phyloP scores from a whole-genome alignment of 2,888 invertebrate genomes.

The Baronia brevicornis region DNA sequence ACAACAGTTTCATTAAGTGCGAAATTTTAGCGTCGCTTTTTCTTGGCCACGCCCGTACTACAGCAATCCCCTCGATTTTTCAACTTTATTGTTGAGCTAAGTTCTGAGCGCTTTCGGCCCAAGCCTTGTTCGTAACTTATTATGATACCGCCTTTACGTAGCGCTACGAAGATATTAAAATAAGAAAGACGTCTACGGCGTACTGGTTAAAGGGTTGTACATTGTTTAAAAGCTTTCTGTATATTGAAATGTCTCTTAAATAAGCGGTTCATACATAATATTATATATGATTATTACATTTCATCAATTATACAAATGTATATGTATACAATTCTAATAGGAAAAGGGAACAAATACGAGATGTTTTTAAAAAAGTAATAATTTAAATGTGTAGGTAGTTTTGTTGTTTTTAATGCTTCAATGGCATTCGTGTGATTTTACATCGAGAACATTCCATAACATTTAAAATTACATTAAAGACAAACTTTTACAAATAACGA shows the following conservation, averaged over 20 bases:
- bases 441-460: no score
- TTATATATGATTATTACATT: no score
- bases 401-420: no score
- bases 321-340: no score
- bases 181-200: conserved; percentile 7
- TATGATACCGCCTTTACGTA: conserved; percentile 38
- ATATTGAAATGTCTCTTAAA: conserved; percentile 7
- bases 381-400: no score
- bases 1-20: conserved; percentile 72
- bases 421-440: no score
- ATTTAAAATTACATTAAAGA: no score
- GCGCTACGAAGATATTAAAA: conserved; percentile 22
- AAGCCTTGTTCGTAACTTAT: conserved; percentile 42
- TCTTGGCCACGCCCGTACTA: conserved; percentile 57
- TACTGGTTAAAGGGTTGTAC: conserved; percentile 6
- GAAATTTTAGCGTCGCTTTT: conserved; percentile 65
- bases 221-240: conserved; percentile 1
- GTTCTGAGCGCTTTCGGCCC: conserved; percentile 41
- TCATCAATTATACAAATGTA: no score
- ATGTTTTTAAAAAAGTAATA: no score
- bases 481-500: no score
- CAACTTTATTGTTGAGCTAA: conserved; percentile 65
- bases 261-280: no score
- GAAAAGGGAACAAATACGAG: no score
- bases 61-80: conserved; percentile 64